Percentiles rank a stretch among this genome's conserved stretches.
These are phyloP conservation scores for Sandelia bainsii DNA, from an alignment of 2,797 vertebrate species.

Conservation along the genomic window DNA sequence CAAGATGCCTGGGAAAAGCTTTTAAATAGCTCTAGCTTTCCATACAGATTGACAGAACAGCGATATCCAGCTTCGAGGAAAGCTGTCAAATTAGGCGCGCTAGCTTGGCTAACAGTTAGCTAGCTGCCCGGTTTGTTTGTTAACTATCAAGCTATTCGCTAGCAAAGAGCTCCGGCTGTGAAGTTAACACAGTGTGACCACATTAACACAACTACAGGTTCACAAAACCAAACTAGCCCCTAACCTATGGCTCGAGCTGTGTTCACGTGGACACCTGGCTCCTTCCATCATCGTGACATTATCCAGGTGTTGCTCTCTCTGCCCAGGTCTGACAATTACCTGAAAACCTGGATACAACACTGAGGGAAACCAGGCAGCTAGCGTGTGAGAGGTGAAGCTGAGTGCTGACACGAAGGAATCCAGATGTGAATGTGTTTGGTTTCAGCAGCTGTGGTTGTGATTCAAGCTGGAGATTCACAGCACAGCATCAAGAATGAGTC, in stretches of 20 bases:
- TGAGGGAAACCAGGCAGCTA: background rate
- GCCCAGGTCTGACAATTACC: too few species aligned
- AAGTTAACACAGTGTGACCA: background rate
- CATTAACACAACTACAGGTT: background rate
- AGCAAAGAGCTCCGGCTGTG: background rate
- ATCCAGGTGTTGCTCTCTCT: slow-evolving; percentile 12
- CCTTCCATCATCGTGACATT: slow-evolving; percentile 2
- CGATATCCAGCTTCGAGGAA: background rate
- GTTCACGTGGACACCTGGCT: slow-evolving; percentile 9
- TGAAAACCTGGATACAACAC: background rate
- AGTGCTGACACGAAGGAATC: background rate
- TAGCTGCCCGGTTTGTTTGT: slow-evolving; percentile 32
- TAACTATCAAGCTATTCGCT: slow-evolving; percentile 8
- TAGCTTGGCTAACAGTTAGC: slow-evolving; percentile 46
- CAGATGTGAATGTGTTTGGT: background rate
- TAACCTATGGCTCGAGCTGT: background rate
- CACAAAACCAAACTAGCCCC: background rate
- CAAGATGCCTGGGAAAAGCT: background rate
- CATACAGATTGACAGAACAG: slow-evolving; percentile 12
- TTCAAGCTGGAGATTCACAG: background rate
- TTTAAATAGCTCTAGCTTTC: slow-evolving; percentile 3
- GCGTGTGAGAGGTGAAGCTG: background rate
- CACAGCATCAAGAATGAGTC: slow-evolving; percentile 7
- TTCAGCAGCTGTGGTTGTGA: slow-evolving; percentile 29
- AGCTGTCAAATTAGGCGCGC: slow-evolving; percentile 53